Base-by-base conservation (phyloP, 2,888 invertebrate genomes). In the Ptilodon capucinus region DNA sequence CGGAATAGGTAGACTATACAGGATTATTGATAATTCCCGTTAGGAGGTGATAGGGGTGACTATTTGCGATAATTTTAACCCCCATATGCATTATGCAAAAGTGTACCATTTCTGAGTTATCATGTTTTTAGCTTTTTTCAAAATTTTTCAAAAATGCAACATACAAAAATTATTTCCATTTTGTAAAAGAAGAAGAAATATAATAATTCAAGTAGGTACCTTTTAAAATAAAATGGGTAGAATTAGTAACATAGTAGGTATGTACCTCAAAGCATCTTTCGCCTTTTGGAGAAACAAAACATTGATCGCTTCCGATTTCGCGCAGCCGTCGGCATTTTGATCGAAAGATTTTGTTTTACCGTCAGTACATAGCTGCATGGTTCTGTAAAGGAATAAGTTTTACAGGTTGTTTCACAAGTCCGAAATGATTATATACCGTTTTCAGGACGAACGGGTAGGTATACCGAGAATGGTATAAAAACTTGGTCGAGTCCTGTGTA, bases 321-420 rank as follows among this genome's bases (percentile, higher is more conserved):
- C 93, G 62, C 95, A 68, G 0, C 97, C 97, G 61, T 93, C 90
- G 1, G 94, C 95, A 40, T 93, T 90, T 18, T 93, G 92, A 75
- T 98, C 97, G 75, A 98, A 98, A 0, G 95, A 94, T 68, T 95
- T 96, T 68, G 97, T 97, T 54, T 92, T 92, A 0, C 98, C 98
- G 58, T 97, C 95, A 0, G 86, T 76, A n/a, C 96, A 94, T 2
- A 98, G 80, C 4, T 48, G 53, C 21, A 68, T 55, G 6, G 59
- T 46, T 51, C 79, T 80, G 61, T 28, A 73, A 67, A 30, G 11
- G 18, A 16, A n/a, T 46, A 9, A 47, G 51, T 11, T 43, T 38
- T 1, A 46, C 9, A n/a, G 9, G 4, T 30, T 6, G 30, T 30
- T 0, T 9, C 9, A 9, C 6, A 30, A 30, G 4, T 30, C 2